Percentiles rank a stretch among this genome's conserved stretches.
These are phyloP conservation scores for Lasioglossum malachurum DNA, from an alignment of 2,888 invertebrate species.

Conservation along the genomic window DNA sequence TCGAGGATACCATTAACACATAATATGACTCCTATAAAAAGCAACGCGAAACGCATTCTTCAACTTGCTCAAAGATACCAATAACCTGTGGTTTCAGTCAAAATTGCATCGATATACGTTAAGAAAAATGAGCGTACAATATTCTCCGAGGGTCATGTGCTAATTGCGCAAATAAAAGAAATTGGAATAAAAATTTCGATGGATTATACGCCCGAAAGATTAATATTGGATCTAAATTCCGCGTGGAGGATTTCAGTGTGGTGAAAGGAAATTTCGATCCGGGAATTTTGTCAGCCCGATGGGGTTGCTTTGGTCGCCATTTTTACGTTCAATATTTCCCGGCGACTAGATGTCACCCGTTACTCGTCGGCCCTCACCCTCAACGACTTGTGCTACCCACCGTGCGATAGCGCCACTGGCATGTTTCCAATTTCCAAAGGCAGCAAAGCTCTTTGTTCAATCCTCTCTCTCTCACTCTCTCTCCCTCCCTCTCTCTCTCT, in stretches of 20 bases:
- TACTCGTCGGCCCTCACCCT: constrained; percentile 60
- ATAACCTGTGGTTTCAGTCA: background rate
- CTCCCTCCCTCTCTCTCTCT: background rate
- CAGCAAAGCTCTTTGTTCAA: constrained; percentile 37
- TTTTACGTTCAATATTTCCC: constrained; percentile 81
- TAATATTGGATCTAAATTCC: background rate
- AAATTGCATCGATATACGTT: background rate
- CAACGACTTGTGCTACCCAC: constrained; percentile 63
- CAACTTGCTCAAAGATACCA: background rate
- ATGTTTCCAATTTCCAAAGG: constrained; percentile 56
- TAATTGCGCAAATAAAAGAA: background rate
- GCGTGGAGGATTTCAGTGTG: background rate
- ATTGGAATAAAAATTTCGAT: background rate
- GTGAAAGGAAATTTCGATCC: constrained; percentile 7
- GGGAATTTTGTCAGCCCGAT: constrained; percentile 18
- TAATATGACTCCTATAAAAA: background rate
- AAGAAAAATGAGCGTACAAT: background rate
- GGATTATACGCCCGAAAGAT: background rate
- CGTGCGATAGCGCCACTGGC: constrained; percentile 79
- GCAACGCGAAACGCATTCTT: background rate
- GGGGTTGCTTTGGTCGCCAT: constrained; percentile 71
- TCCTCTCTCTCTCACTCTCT: background rate
- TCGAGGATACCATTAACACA: background rate
- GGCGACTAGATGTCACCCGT: constrained; percentile 78
- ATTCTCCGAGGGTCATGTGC: background rate